These are phyloP conservation scores for Macrotis lagotis DNA, from an alignment of 2,113 vertebrate species.

Conservation along the genomic window DNA sequence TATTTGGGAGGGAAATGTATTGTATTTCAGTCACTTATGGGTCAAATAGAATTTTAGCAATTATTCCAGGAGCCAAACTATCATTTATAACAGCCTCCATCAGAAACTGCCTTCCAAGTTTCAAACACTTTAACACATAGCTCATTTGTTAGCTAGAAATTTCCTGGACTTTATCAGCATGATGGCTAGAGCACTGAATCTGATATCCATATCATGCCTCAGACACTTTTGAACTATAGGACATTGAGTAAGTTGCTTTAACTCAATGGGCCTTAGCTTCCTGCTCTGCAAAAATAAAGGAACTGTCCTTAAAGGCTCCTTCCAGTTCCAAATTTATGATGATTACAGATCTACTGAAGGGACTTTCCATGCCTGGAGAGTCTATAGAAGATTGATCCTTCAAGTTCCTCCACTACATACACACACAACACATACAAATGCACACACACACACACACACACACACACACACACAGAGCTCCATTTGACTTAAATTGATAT, in stretches of 20 bases:
- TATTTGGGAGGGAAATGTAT: not conserved
- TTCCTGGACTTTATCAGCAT: not conserved
- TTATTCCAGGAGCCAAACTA: not conserved
- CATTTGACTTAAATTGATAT: not conserved
- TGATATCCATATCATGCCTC: not conserved
- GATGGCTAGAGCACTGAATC: not conserved
- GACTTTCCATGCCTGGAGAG: not conserved
- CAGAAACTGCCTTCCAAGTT: not conserved
- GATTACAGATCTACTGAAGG: not conserved
- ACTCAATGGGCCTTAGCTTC: not conserved
- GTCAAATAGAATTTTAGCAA: not conserved
- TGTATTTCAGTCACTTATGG: not conserved
- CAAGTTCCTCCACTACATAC: not conserved
- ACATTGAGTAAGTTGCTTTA: accelerated
- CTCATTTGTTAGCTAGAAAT: not conserved
- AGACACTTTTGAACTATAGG: not conserved
- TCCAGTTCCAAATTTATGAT: not conserved
- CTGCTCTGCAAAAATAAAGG: not conserved
- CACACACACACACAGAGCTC: not conserved
- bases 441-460: no score
- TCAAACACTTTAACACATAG: not conserved
- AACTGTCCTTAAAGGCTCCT: not conserved
- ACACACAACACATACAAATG: no score
- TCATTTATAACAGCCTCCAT: not conserved
- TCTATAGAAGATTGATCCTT: not conserved